Conservation (phyloP, 1,140 invertebrate species). For the Calliopsis andreniformis region DNA sequence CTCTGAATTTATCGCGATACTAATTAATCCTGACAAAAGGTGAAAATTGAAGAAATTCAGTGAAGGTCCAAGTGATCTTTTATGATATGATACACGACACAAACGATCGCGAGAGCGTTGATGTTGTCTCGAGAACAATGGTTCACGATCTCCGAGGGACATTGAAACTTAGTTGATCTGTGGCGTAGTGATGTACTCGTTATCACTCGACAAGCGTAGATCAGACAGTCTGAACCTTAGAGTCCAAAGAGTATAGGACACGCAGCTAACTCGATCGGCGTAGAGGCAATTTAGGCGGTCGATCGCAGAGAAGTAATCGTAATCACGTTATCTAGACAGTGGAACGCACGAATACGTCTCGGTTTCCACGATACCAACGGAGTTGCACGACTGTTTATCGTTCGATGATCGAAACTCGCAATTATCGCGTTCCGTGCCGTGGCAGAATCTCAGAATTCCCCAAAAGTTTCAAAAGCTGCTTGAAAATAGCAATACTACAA, state of each 20-base stretch:
- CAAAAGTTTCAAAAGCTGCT: no score
- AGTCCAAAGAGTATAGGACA: background rate
- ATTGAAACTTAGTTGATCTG: background rate
- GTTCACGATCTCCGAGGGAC: background rate
- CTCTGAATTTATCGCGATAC: no score
- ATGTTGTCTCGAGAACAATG: background rate
- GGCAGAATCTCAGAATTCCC: no score
- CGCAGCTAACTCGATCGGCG: background rate
- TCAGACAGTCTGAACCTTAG: background rate
- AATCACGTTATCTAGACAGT: background rate
- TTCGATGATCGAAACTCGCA: background rate
- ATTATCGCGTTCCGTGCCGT: no score
- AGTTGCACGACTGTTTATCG: background rate
- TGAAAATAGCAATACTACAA: no score
- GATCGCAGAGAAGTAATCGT: constrained; percentile 6
- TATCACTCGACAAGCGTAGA: constrained; percentile 9
- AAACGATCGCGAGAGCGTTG: constrained; percentile 22
- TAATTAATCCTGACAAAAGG: no score
- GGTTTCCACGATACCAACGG: constrained; percentile 1
- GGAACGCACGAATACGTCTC: background rate
- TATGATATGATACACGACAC: no score
- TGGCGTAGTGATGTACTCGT: constrained; percentile 7
- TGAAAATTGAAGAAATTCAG: no score
- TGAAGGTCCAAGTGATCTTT: no score
- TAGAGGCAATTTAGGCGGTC: background rate